Conservation (phyloP, 2,113 vertebrate species). For the Gambusia affinis region DNA sequence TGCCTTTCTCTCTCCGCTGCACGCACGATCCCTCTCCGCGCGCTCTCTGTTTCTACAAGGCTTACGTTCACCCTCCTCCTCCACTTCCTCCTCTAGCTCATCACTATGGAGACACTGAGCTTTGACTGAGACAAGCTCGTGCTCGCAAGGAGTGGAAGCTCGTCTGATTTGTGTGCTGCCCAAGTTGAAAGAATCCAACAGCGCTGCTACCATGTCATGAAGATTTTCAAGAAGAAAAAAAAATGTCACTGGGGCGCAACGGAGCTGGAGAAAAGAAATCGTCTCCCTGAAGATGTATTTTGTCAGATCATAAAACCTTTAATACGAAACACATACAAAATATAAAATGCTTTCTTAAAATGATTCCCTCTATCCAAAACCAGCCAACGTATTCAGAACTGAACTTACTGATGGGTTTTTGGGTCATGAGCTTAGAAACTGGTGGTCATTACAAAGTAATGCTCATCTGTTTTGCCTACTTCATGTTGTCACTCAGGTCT, state of each 20-base stretch:
- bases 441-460: too few species aligned
- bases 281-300: background rate
- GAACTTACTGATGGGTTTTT: too few species aligned
- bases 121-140: constrained; percentile 68
- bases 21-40: constrained; percentile 38
- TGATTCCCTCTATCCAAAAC: too few species aligned
- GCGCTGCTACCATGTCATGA: too few species aligned
- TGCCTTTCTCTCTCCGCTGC: constrained; percentile 45
- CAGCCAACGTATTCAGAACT: too few species aligned
- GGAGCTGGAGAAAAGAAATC: background rate
- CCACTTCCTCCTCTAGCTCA: constrained; percentile 47
- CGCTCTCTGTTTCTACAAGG: constrained; percentile 39
- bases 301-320: background rate
- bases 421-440: too few species aligned
- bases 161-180: constrained; percentile 30
- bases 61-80: constrained; percentile 46
- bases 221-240: background rate
- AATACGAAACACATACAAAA: too few species aligned
- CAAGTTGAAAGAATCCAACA: constrained; percentile 19
- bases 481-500: background rate
- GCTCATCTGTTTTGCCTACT: too few species aligned
- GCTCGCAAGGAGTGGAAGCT: constrained; percentile 44
- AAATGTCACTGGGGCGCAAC: too few species aligned
- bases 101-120: constrained; percentile 82
- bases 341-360: too few species aligned